Evolutionary conservation across 2,888 invertebrate species (phyloP).

Genomic region (Capitulum mitella): DNA sequence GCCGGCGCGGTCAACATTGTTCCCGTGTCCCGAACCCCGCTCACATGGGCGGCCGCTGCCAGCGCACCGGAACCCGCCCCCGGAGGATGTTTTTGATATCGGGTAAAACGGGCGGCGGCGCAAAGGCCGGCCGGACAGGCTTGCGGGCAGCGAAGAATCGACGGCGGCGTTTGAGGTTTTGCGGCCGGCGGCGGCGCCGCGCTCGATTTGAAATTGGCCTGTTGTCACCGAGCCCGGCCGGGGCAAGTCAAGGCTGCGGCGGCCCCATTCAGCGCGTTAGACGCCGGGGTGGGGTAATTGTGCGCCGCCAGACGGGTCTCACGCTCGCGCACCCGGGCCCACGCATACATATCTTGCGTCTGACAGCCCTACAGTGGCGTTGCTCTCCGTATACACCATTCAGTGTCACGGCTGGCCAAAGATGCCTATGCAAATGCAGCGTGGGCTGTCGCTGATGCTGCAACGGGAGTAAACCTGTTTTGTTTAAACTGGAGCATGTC

Average conservation of each 20-base stretch:
- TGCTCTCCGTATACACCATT: no score
- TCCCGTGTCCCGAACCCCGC: not conserved
- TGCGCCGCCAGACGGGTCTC: not conserved
- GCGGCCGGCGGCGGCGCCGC: not conserved
- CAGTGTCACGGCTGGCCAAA: no score
- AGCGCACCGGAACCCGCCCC: not conserved
- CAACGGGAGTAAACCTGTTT: no score
- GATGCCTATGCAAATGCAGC: no score
- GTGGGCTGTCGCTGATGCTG: no score
- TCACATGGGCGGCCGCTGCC: no score
- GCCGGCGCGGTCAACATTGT: not conserved
- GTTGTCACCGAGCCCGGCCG: not conserved
- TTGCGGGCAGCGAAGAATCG: not conserved
- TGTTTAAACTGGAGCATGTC: no score
- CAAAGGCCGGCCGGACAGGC: not conserved
- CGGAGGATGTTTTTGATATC: constrained; percentile 20
- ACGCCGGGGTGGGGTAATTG: no score
- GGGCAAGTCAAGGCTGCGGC: not conserved
- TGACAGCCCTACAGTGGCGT: no score
- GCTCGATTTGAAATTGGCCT: not conserved
- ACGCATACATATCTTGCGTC: no score
- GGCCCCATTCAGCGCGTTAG: not conserved
- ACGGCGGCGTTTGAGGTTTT: not conserved
- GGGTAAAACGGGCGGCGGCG: not conserved
- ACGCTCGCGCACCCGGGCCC: not conserved